These are phyloP conservation scores for Pocota personata DNA, from an alignment of 2,888 invertebrate species.

Conservation along the genomic window DNA sequence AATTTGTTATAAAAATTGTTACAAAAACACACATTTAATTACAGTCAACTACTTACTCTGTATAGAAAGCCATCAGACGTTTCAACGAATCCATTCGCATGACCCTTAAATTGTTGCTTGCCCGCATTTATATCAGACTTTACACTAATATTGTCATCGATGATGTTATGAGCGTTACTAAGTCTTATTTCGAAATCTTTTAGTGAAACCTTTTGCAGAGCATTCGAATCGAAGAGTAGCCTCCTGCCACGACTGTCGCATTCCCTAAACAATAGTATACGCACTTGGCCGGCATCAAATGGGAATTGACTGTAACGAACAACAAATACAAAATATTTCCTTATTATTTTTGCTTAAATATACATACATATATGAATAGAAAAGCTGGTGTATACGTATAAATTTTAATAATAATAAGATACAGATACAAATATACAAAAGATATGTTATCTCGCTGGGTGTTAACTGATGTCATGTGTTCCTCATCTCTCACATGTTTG, in stretches of 20 bases:
- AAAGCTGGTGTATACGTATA: background rate
- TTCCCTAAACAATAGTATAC: conserved; percentile 92
- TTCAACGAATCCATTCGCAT: conserved; percentile 84
- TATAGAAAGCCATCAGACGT: conserved; percentile 87
- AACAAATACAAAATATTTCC: background rate
- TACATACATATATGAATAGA: background rate
- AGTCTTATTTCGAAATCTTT: conserved; percentile 75
- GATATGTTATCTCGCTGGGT: conserved; percentile 31
- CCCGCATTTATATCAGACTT: conserved; percentile 43
- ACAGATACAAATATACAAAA: background rate
- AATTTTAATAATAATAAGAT: background rate
- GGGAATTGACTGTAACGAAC: conserved; percentile 83
- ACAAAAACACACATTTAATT: no score
- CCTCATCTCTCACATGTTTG: conserved; percentile 44
- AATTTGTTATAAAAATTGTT: no score
- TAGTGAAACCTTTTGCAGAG: conserved; percentile 85
- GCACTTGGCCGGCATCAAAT: conserved; percentile 88
- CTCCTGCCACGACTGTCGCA: conserved; percentile 92
- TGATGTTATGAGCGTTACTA: conserved; percentile 45
- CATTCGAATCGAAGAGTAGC: conserved; percentile 92
- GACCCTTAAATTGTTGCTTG: conserved; percentile 75
- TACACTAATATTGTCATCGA: conserved; percentile 61
- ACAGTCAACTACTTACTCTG: conserved; percentile 84
- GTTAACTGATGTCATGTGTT: conserved; percentile 69
- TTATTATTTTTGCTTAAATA: background rate